Conservation (phyloP, 35 echinoderm and acorn worm genomes). For the Strongylocentrotus purpuratus region DNA sequence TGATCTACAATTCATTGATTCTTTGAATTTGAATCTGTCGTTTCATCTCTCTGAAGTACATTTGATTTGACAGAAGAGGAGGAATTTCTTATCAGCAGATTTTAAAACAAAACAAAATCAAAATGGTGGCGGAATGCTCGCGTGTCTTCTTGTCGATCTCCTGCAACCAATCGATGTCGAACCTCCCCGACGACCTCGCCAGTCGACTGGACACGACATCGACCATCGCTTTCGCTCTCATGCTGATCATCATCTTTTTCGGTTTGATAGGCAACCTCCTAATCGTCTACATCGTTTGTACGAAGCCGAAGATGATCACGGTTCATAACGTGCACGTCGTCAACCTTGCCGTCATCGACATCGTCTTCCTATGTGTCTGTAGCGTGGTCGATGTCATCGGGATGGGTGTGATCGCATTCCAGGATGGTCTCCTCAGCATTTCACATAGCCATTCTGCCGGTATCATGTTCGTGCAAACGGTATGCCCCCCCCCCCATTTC, state of each 20-base stretch:
- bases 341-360: conserved; percentile 39
- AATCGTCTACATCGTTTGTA: conserved; percentile 37
- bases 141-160: background rate
- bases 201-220: background rate
- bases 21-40: no score
- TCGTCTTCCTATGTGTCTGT: conserved; percentile 24
- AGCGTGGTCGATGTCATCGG: conserved; percentile 23
- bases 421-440: background rate
- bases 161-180: conserved; percentile 38
- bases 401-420: conserved; percentile 14
- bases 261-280: conserved; percentile 32
- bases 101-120: no score
- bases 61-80: no score
- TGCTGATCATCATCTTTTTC: conserved; percentile 15
- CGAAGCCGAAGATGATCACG: conserved; percentile 34
- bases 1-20: no score
- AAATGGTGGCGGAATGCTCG: background rate
- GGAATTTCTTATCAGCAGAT: no score
- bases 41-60: no score
- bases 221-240: background rate
- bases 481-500: background rate
- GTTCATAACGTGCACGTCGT: conserved; percentile 27
- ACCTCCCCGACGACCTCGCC: background rate
- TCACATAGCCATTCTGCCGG: background rate
- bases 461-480: background rate